Evolutionary conservation across 2,113 vertebrate genomes (phyloP).

Genomic region (Mesocricetus auratus): DNA sequence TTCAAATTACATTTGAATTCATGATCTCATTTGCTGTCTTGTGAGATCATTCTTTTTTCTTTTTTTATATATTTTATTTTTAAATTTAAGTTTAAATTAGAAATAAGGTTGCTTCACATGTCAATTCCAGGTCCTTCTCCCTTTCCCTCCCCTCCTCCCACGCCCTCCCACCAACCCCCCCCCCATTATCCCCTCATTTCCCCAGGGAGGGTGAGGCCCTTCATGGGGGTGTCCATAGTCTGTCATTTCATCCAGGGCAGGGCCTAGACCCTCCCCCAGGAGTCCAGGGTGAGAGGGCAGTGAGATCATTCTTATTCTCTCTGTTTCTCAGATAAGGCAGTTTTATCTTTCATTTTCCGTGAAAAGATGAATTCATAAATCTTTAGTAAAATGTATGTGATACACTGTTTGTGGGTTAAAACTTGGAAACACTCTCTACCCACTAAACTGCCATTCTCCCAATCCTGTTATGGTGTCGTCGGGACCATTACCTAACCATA

Average conservation of each 20-base stretch:
- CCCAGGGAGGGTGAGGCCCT: too few species aligned
- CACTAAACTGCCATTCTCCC: background rate
- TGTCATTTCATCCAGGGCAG: too few species aligned
- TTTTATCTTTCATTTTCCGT: conserved; percentile 37
- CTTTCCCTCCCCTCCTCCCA: too few species aligned
- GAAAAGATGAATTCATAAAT: conserved; percentile 24
- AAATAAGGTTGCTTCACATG: too few species aligned
- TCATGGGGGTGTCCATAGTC: too few species aligned
- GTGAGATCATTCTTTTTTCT: background rate
- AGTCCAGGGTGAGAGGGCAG: too few species aligned
- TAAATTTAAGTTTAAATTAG: too few species aligned
- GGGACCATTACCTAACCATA: background rate
- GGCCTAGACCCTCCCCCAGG: too few species aligned
- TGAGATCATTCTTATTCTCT: background rate
- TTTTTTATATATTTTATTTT: too few species aligned
- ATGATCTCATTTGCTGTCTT: background rate
- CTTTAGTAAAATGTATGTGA: background rate
- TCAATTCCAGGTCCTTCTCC: too few species aligned
- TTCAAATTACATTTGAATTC: conserved; percentile 33
- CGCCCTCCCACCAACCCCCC: too few species aligned
- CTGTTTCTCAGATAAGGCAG: conserved; percentile 12
- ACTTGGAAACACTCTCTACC: background rate
- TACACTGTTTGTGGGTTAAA: background rate
- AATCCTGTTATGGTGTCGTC: background rate
- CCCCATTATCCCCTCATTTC: too few species aligned